phyloP scores from a whole-genome alignment of 2,888 invertebrate species.

The Cataglyphis altisquamis region DNA sequence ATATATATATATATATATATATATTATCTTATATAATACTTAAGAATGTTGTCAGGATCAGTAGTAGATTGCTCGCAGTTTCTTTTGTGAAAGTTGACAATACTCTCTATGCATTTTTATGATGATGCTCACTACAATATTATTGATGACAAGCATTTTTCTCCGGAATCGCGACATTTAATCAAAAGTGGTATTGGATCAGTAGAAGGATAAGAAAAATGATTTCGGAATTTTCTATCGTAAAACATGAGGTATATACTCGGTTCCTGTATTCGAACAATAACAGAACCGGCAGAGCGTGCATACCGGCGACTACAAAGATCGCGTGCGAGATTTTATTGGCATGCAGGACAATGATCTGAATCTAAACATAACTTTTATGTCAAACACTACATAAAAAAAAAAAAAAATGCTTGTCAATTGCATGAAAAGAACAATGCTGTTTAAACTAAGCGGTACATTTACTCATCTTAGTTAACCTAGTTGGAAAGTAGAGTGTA shows the following conservation, averaged over 20 bases:
- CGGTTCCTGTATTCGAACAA: slow-evolving; percentile 2
- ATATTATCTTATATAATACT: background rate
- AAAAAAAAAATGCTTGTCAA: slow-evolving; percentile 6
- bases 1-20: background rate
- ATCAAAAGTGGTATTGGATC: slow-evolving; percentile 48
- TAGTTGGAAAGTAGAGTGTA: slow-evolving; percentile 7
- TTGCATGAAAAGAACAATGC: background rate
- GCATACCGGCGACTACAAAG: background rate
- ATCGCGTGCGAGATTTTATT: slow-evolving; percentile 11
- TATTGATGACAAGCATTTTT: slow-evolving; percentile 40
- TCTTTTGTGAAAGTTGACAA: slow-evolving; percentile 35
- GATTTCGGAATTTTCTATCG: slow-evolving; percentile 24
- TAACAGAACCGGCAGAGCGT: background rate
- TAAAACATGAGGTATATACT: slow-evolving; percentile 17
- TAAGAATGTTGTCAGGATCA: background rate
- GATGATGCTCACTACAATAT: slow-evolving; percentile 28
- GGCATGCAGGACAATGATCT: background rate
- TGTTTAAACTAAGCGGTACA: background rate
- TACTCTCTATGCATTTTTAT: slow-evolving; percentile 44
- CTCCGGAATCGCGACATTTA: slow-evolving; percentile 31
- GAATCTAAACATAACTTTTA: slow-evolving; percentile 33
- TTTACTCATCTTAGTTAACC: background rate
- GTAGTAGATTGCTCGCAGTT: slow-evolving; percentile 4
- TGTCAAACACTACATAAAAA: background rate
- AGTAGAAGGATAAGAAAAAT: background rate